Percentiles rank a stretch among this genome's conserved stretches.
These are phyloP conservation scores for Ochotona princeps DNA, from an alignment of 2,113 vertebrate genomes.

Conservation along the genomic window DNA sequence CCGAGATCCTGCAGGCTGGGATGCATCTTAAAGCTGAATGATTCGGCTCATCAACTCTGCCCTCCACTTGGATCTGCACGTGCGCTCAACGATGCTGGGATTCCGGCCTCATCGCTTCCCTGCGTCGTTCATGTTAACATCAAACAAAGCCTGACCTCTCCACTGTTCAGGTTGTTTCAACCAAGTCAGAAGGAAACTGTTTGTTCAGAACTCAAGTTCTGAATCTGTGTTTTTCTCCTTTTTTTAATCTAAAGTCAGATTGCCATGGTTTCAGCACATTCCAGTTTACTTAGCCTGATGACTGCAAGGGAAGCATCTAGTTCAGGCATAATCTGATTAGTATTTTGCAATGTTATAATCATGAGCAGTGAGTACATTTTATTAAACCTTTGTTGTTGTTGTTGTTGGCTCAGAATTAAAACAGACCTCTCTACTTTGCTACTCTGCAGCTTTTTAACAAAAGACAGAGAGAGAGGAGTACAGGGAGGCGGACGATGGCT, in stretches of 20 bases:
- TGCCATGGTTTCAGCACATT: slow-evolving; percentile 77
- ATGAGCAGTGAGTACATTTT: slow-evolving; percentile 74
- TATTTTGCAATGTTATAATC: slow-evolving; percentile 77
- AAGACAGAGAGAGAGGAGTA: background rate
- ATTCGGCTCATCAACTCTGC: background rate
- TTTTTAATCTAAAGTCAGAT: slow-evolving; percentile 82
- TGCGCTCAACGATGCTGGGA: background rate
- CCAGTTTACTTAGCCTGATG: slow-evolving; percentile 73
- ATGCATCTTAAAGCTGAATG: background rate
- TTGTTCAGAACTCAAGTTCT: slow-evolving; percentile 70
- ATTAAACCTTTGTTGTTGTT: slow-evolving; percentile 55
- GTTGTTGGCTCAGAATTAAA: slow-evolving; percentile 60
- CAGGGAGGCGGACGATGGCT: slow-evolving; percentile 40
- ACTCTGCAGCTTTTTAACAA: slow-evolving; percentile 74
- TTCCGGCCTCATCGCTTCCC: background rate
- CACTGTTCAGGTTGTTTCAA: slow-evolving; percentile 44
- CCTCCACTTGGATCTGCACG: background rate
- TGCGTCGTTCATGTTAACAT: background rate
- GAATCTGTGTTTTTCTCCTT: slow-evolving; percentile 71
- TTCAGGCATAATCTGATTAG: slow-evolving; percentile 76
- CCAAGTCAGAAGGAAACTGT: slow-evolving; percentile 59
- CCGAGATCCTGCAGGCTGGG: background rate
- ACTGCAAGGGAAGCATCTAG: slow-evolving; percentile 71
- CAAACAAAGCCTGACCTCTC: slow-evolving; percentile 35
- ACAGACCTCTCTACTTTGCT: slow-evolving; percentile 44